Evolutionary conservation across 2,888 invertebrate genomes (phyloP).

Genomic region (Physocephala rufipes): DNA sequence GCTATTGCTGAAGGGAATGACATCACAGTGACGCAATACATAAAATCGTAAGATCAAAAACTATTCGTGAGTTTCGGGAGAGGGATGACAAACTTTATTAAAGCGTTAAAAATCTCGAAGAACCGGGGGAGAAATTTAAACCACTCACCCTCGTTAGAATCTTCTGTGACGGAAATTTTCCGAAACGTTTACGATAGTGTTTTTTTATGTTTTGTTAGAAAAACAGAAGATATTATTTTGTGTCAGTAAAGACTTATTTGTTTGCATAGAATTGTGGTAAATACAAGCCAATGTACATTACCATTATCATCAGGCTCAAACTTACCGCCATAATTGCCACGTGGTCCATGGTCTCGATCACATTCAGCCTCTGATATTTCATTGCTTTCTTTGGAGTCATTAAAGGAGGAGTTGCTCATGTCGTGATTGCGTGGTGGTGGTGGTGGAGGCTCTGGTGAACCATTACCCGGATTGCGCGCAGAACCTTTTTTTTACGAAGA

Average conservation of each 20-base stretch:
- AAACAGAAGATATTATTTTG: conserved; percentile 42
- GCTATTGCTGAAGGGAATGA: not conserved
- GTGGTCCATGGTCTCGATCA: conserved; percentile 83
- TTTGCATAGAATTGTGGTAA: not conserved
- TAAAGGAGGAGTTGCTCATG: conserved; percentile 82
- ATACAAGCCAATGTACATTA: no score
- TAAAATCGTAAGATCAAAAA: not conserved
- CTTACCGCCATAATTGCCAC: conserved; percentile 84
- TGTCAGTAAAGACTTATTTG: conserved; percentile 14
- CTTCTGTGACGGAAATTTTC: conserved; percentile 56
- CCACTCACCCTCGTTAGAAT: conserved; percentile 66
- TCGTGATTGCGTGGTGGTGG: conserved; percentile 87
- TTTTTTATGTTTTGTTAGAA: conserved; percentile 44
- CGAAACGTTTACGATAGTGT: no score
- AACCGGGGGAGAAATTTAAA: conserved; percentile 12
- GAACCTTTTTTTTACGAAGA: conserved; percentile 55
- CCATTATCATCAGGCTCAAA: conserved; percentile 9
- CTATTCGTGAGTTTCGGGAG: conserved; percentile 8
- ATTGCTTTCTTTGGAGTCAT: conserved; percentile 93
- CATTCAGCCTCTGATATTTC: conserved; percentile 94
- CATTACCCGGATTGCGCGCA: conserved; percentile 67
- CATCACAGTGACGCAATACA: not conserved
- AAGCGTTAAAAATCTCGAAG: conserved; percentile 33
- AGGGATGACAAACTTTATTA: not conserved
- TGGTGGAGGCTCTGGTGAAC: conserved; percentile 75